phyloP scores from a whole-genome alignment of 2,888 invertebrate species.

The Yponomeuta plumbellus region DNA sequence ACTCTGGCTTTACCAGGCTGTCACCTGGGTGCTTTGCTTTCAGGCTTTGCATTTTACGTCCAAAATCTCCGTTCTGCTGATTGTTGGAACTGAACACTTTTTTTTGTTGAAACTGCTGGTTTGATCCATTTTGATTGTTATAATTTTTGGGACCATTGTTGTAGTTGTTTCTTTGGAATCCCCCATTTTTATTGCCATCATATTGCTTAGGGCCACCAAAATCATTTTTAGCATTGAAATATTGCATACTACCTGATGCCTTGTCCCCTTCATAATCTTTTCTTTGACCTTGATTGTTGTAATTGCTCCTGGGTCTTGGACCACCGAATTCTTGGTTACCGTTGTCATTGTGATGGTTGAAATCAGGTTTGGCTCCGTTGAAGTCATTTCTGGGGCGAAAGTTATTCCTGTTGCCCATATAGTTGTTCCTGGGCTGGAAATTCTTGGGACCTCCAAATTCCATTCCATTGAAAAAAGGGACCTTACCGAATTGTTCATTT shows the following conservation, averaged over 20 bases:
- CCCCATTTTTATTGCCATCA: constrained; percentile 26
- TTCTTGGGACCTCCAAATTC: constrained; percentile 72
- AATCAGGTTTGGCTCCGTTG: constrained; percentile 66
- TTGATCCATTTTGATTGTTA: constrained; percentile 48
- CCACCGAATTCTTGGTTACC: constrained; percentile 67
- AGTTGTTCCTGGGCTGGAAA: constrained; percentile 60
- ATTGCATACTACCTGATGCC: constrained; percentile 57
- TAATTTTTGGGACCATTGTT: constrained; percentile 56
- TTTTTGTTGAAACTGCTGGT: constrained; percentile 57
- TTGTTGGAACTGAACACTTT: constrained; percentile 53
- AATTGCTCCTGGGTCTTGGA: constrained; percentile 64
- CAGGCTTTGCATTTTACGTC: constrained; percentile 77
- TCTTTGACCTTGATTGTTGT: constrained; percentile 52
- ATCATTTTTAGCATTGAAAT: constrained; percentile 55
- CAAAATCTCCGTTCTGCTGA: constrained; percentile 54
- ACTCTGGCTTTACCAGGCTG: constrained; percentile 85
- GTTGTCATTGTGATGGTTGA: constrained; percentile 55
- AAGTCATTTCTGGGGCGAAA: constrained; percentile 70
- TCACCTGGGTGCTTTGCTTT: constrained; percentile 85
- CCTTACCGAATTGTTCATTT: constrained; percentile 80
- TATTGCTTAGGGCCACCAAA: constrained; percentile 70
- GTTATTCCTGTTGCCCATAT: constrained; percentile 55
- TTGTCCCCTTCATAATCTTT: constrained; percentile 61
- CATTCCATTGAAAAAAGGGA: constrained; percentile 64
- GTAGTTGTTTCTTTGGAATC: constrained; percentile 53